Percentiles rank a stretch among this genome's conserved stretches.
phyloP scores from a whole-genome alignment of 1,140 invertebrate genomes.

The Akabosia matsudoensis region DNA sequence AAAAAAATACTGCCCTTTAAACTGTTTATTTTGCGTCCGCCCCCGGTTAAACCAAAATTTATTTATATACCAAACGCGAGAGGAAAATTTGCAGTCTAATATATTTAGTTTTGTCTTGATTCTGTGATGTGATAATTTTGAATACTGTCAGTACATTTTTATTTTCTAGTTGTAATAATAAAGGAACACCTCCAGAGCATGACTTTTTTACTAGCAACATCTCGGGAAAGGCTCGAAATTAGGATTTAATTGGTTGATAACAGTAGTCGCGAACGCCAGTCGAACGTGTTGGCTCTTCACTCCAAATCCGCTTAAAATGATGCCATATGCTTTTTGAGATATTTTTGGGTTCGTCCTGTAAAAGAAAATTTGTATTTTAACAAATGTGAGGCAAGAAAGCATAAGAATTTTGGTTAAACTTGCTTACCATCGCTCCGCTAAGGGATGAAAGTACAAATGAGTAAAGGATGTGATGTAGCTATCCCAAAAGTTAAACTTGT shows the following conservation, averaged over 20 bases:
- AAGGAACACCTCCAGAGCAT: not conserved
- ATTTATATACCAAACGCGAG: not conserved
- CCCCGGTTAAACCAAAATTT: too few relatives aligned
- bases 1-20: too few relatives aligned
- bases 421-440: not conserved
- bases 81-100: too few relatives aligned
- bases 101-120: not conserved
- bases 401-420: not conserved
- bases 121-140: slow-evolving; percentile 16
- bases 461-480: not conserved
- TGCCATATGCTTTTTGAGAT: not conserved
- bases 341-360: too few relatives aligned
- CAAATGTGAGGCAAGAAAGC: not conserved
- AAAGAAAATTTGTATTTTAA: too few relatives aligned
- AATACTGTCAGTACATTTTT: slow-evolving; percentile 1
- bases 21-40: too few relatives aligned
- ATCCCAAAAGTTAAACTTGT: slow-evolving; percentile 16
- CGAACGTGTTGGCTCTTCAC: not conserved
- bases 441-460: not conserved
- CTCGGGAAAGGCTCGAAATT: not conserved
- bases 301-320: slow-evolving; percentile 11
- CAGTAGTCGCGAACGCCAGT: not conserved
- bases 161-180: not conserved
- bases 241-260: not conserved
- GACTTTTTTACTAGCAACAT: too few relatives aligned